These are phyloP conservation scores for Danio kyathit DNA, from an alignment of 2,797 vertebrate genomes.

Conservation along the genomic window DNA sequence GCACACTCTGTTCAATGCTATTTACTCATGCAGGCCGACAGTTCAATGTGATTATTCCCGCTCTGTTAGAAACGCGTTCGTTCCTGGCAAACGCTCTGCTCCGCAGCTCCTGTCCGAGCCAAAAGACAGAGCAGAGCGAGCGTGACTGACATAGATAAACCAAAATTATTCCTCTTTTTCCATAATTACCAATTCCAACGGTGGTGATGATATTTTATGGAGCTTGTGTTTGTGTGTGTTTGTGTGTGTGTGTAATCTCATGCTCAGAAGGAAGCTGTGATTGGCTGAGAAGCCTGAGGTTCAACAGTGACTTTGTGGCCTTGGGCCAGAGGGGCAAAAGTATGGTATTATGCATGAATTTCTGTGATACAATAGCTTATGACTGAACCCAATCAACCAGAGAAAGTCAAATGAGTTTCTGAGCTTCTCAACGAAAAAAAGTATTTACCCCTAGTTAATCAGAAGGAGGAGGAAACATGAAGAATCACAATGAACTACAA, in stretches of 20 bases:
- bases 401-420: slow-evolving; percentile 30
- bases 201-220: slow-evolving; percentile 22
- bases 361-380: slow-evolving; percentile 39
- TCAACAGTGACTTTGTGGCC: background rate
- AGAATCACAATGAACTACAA: slow-evolving; percentile 5
- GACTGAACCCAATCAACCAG: slow-evolving; percentile 27
- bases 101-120: slow-evolving; percentile 8
- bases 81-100: slow-evolving; percentile 34
- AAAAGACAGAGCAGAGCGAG: slow-evolving; percentile 23
- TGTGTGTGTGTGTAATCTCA: background rate
- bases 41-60: slow-evolving; percentile 48
- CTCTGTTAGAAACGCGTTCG: slow-evolving; percentile 28
- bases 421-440: background rate
- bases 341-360: slow-evolving; percentile 34
- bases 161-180: slow-evolving; percentile 23
- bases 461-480: background rate
- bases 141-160: slow-evolving; percentile 44
- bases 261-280: background rate
- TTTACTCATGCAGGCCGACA: slow-evolving; percentile 42
- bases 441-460: background rate
- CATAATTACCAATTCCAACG: slow-evolving; percentile 41
- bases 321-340: slow-evolving; percentile 10
- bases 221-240: background rate
- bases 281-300: slow-evolving; percentile 15
- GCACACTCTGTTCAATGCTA: slow-evolving; percentile 16